Conservation (phyloP, 2,113 vertebrate species). For the Ifrita kowaldi region DNA sequence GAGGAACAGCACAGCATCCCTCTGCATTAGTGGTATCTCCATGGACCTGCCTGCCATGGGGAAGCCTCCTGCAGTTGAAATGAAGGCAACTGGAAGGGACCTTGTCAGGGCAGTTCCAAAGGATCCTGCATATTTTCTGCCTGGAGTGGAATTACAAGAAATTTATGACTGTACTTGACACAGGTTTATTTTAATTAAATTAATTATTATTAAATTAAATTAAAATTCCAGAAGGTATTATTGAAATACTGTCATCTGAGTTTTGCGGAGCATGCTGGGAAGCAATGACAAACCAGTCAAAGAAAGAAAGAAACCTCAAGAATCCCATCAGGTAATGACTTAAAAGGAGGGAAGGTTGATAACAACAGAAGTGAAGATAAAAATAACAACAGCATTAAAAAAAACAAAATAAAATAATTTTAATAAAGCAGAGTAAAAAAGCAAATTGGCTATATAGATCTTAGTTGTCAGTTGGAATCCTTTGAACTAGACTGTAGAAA, state of each 20-base stretch:
- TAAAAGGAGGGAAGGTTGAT: neutral
- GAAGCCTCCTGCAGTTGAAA: neutral
- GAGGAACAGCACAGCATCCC: neutral
- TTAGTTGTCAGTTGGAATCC: neutral
- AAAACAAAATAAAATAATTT: neutral
- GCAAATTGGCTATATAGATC: neutral
- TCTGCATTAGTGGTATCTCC: neutral
- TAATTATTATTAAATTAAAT: too few species aligned
- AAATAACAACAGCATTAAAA: neutral
- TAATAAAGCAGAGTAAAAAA: neutral
- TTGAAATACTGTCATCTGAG: neutral
- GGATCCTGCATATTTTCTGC: neutral
- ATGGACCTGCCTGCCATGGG: accelerated
- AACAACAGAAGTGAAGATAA: neutral
- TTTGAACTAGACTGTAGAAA: neutral
- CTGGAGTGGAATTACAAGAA: neutral
- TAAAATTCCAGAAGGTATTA: neutral
- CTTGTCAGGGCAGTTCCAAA: neutral
- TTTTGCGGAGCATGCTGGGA: neutral
- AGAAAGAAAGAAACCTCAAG: neutral
- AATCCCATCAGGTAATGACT: neutral
- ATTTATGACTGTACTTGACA: neutral
- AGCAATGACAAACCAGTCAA: neutral
- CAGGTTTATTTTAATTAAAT: neutral
- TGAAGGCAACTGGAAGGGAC: neutral